Conservation (phyloP, 2,888 invertebrate species). For the Brachylomia viminalis region DNA sequence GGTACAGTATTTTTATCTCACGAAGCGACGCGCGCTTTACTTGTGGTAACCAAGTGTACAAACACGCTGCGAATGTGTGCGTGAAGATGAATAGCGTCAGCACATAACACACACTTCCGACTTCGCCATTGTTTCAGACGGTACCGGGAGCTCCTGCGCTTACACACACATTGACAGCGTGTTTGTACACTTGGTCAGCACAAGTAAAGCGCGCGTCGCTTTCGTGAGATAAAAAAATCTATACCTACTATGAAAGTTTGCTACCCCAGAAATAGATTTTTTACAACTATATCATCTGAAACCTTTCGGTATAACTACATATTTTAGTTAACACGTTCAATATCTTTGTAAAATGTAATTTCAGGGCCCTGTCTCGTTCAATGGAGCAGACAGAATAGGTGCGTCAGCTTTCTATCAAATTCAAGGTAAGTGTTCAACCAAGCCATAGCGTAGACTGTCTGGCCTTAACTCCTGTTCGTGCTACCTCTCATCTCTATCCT, state of each 20-base stretch:
- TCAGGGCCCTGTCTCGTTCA: slow-evolving; percentile 97
- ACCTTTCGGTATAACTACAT: not conserved
- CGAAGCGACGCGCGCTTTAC: no score
- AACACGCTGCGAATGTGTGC: no score
- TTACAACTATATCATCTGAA: not conserved
- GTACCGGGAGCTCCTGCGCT: no score
- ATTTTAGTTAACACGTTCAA: not conserved
- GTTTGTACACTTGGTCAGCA: no score
- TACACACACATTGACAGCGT: no score
- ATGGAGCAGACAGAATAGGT: slow-evolving; percentile 96
- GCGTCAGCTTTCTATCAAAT: slow-evolving; percentile 97
- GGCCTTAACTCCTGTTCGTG: not conserved
- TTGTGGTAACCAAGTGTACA: no score
- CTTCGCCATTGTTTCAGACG: no score
- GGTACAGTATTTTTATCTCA: no score
- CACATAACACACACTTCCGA: no score
- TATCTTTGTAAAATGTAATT: not conserved
- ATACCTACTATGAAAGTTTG: not conserved
- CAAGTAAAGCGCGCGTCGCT: not conserved
- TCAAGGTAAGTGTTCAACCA: slow-evolving; percentile 90
- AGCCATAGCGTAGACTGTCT: not conserved
- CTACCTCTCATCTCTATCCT: not conserved
- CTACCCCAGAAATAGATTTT: no score
- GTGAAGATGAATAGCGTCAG: no score
- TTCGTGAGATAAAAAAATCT: not conserved